These are phyloP conservation scores for Sebastes hubbsi DNA, from an alignment of 2,797 vertebrate genomes.

Conservation along the genomic window DNA sequence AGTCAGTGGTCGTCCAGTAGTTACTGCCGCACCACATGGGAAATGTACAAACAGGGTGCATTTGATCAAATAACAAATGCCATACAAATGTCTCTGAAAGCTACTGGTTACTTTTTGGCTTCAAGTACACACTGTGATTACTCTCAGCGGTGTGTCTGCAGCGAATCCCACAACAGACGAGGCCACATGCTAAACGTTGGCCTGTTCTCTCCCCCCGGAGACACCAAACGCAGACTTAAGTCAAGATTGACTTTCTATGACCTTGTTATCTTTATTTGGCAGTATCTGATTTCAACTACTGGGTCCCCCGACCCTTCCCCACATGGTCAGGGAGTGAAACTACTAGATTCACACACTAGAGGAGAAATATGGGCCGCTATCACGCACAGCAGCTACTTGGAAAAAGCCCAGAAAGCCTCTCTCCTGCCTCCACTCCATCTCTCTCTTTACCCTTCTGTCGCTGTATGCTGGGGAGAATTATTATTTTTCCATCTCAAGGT, in stretches of 20 bases:
- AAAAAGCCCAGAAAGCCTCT: constrained; percentile 55
- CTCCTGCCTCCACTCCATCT: constrained; percentile 12
- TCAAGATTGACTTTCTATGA: constrained; percentile 53
- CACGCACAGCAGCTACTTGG: constrained; percentile 43
- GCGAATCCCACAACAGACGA: constrained; percentile 29
- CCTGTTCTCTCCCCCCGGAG: constrained; percentile 21
- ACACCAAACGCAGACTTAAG: constrained; percentile 38
- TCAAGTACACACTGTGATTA: constrained; percentile 28
- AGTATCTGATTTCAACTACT: constrained; percentile 53
- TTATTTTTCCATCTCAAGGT: constrained; percentile 69
- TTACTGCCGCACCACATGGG: constrained; percentile 21
- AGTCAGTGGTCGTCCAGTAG: constrained; percentile 26
- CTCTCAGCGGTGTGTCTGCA: constrained; percentile 52
- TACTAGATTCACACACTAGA: constrained; percentile 28
- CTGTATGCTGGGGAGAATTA: constrained; percentile 60
- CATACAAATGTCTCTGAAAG: constrained; percentile 45
- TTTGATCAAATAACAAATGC: constrained; percentile 55
- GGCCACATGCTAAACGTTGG: constrained; percentile 37
- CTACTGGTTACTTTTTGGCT: constrained; percentile 50
- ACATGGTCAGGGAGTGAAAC: constrained; percentile 29
- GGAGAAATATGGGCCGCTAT: constrained; percentile 55
- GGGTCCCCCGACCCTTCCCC: not conserved
- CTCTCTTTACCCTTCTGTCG: constrained; percentile 4
- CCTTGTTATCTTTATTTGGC: constrained; percentile 70
- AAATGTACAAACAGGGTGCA: constrained; percentile 3